Conservation (phyloP, 2,888 invertebrate species). For the Rhamnusium bicolor region DNA sequence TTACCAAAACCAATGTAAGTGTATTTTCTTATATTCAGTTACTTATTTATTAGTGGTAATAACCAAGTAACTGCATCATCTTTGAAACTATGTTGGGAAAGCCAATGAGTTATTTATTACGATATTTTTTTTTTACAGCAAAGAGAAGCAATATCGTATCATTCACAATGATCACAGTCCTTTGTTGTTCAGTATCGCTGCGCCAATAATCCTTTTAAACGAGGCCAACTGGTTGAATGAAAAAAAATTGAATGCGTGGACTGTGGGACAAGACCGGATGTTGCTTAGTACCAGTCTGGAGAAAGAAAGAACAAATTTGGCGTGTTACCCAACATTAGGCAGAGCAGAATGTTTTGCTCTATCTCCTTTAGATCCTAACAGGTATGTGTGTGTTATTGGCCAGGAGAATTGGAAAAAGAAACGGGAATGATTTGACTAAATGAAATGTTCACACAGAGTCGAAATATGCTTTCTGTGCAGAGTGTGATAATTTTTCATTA, state of each 20-base stretch:
- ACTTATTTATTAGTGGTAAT: background rate
- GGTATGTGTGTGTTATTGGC: constrained; percentile 70
- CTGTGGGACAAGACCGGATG: constrained; percentile 76
- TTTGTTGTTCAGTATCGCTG: constrained; percentile 77
- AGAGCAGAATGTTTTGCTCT: constrained; percentile 77
- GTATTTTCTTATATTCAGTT: no score
- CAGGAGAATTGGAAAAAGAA: no score
- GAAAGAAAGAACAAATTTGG: constrained; percentile 64
- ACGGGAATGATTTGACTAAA: no score
- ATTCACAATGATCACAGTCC: constrained; percentile 73
- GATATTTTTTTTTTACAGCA: constrained; percentile 45
- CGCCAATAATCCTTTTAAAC: constrained; percentile 61
- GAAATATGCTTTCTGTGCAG: no score
- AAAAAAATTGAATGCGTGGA: constrained; percentile 74
- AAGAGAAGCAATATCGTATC: constrained; percentile 50
- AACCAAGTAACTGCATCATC: no score
- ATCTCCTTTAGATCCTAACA: constrained; percentile 81
- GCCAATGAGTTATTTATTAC: no score
- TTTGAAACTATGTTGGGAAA: no score
- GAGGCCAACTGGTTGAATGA: constrained; percentile 56
- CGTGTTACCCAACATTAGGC: constrained; percentile 75
- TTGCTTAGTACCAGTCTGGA: constrained; percentile 73
- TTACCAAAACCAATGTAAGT: constrained; percentile 67
- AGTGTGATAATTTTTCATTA: no score
- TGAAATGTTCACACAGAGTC: no score